phyloP scores from a whole-genome alignment of 2,797 vertebrate species.

The Galaxias olidus region DNA sequence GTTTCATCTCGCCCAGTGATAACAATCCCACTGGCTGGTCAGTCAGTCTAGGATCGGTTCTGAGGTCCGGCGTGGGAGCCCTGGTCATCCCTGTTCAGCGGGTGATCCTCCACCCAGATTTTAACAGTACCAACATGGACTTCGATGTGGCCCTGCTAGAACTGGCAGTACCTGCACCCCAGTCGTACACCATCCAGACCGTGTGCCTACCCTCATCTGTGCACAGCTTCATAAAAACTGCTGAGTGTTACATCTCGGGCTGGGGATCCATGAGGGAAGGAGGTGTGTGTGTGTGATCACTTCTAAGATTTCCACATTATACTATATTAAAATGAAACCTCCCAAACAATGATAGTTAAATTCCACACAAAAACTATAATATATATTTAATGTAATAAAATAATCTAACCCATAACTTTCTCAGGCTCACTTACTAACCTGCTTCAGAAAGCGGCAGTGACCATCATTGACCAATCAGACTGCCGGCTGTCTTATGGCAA shows the following conservation, averaged over 20 bases:
- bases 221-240: constrained; percentile 75
- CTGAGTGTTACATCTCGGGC: constrained; percentile 89
- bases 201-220: constrained; percentile 85
- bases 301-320: background rate
- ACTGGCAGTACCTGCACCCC: constrained; percentile 73
- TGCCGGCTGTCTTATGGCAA: constrained; percentile 86
- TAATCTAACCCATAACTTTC: background rate
- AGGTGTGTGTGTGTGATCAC: constrained; percentile 71
- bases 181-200: constrained; percentile 82
- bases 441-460: constrained; percentile 89
- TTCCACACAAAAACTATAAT: too few relatives aligned
- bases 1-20: constrained; percentile 69
- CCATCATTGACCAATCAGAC: constrained; percentile 79
- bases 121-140: constrained; percentile 89
- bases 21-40: constrained; percentile 83
- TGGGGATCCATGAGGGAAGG: constrained; percentile 93
- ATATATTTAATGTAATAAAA: background rate
- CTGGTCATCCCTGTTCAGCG: constrained; percentile 85
- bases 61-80: constrained; percentile 80
- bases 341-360: too few relatives aligned
- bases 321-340: background rate
- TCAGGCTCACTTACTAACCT: constrained; percentile 76
- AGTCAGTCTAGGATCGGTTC: constrained; percentile 87
- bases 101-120: constrained; percentile 85
- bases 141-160: constrained; percentile 89